Evolutionary conservation across 2,888 invertebrate genomes (phyloP).

Genomic region (Caenorhabditis wallacei): DNA sequence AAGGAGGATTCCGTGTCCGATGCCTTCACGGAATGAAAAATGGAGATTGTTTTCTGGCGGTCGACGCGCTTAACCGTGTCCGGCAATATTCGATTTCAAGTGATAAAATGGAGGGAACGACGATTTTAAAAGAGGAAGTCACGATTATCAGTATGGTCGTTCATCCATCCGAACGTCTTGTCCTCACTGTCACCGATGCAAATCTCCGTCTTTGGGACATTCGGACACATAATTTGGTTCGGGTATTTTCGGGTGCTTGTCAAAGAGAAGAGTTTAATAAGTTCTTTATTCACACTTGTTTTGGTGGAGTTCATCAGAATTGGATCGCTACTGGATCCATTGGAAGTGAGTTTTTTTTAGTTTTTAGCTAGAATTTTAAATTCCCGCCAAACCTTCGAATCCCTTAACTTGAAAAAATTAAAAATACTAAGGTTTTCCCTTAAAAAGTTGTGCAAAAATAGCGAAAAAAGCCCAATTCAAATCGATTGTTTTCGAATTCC

Average conservation of each 20-base stretch:
- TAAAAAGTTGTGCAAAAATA: too few relatives aligned
- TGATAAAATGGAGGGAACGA: slow-evolving; percentile 36
- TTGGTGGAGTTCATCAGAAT: slow-evolving; percentile 64
- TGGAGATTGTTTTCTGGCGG: slow-evolving; percentile 44
- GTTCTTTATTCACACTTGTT: slow-evolving; percentile 50
- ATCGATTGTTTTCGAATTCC: too few relatives aligned
- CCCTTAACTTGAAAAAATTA: too few relatives aligned
- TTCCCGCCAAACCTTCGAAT: too few relatives aligned
- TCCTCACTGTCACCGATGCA: slow-evolving; percentile 51
- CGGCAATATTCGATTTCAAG: slow-evolving; percentile 35
- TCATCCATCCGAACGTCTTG: slow-evolving; percentile 63
- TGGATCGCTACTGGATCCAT: slow-evolving; percentile 64
- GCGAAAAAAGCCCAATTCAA: too few relatives aligned
- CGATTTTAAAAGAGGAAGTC: slow-evolving; percentile 58
- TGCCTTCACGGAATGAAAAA: slow-evolving; percentile 48
- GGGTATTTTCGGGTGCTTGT: slow-evolving; percentile 62
- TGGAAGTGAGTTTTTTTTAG: slow-evolving; percentile 38
- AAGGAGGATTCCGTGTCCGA: slow-evolving; percentile 63
- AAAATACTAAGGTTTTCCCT: too few relatives aligned
- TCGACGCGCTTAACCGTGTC: slow-evolving; percentile 65
- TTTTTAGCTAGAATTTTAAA: too few relatives aligned
- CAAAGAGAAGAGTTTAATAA: slow-evolving; percentile 32
- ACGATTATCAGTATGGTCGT: slow-evolving; percentile 52
- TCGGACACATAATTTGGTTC: slow-evolving; percentile 45
- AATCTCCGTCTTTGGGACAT: slow-evolving; percentile 67